Base-by-base conservation (phyloP, 2,113 vertebrate genomes). In the Aspidoscelis tigris region DNA sequence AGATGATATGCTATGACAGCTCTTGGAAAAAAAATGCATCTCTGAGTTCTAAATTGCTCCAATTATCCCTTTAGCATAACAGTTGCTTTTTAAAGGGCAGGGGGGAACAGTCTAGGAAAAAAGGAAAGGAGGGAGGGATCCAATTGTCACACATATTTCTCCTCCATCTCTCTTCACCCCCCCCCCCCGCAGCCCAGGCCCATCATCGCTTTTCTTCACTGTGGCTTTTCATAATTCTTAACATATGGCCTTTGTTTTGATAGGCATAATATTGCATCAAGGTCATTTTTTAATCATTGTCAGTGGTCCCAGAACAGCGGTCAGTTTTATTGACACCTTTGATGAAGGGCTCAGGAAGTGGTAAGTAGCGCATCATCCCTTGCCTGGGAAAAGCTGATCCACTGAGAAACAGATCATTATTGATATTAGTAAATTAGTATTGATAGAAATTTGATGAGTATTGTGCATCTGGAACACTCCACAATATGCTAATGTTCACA, bases 361-460 rank as follows among this genome's bases (percentile, higher is more conserved):
- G 90, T 92, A 89, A 95, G 93, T 87, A 92, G 91, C 79, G 33
- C 78, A 85, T 61, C 84, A 80, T 81, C 85, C 81, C 93, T 93
- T 80, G 94, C 94, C 94, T 73, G 89, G 94, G 95, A 97, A 79
- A 94, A 96, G 91, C 92, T 53, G 90, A 95, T 97, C 97, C 96
- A 85, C 94, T 89, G 96, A 96, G 97, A 97, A 95, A 88, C 88
- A 96, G 96, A 97, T 97, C 94, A 97, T 97, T 98, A 99, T 98
- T 98, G 97, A 98, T 98, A 99, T 97, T 94, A 97, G 97, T 96
- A 98, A 99, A 99, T 98, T 97, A 97, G 97, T 98, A 99, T 99
- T 97, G 97, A 99, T 98, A 98, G 97, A 95, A 96, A 96, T 98
- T 97, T 97, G 97, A 98, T 97, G 95, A 94, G 97, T 88, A 93